A percentile compares a stretch with the other conserved stretches of the same genome.
phyloP scores from a whole-genome alignment of 2,113 vertebrate genomes.

The Theristicus caerulescens region DNA sequence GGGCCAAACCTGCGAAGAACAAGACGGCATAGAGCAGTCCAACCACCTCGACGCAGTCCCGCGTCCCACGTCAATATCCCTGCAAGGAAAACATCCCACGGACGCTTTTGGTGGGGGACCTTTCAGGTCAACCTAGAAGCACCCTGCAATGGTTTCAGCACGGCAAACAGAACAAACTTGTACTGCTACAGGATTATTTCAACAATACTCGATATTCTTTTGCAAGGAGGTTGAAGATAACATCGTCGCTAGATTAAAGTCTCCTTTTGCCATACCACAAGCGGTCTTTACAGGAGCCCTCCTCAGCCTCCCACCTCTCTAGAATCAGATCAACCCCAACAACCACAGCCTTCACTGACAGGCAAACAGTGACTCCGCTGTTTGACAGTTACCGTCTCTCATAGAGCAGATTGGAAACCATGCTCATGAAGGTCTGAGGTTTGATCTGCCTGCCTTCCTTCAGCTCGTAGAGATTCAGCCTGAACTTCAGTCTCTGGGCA shows the following conservation, averaged over 20 bases:
- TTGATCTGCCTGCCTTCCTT: conserved; percentile 98
- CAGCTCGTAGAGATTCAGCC: conserved; percentile 94
- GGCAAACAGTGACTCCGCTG: rapidly evolving
- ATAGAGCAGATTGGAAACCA: conserved; percentile 96
- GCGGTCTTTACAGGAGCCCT: background rate
- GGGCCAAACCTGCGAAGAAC: conserved; percentile 86
- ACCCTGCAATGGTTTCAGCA: background rate
- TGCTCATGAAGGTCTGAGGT: conserved; percentile 97
- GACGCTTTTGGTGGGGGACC: background rate
- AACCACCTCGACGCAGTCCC: background rate
- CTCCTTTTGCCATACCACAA: background rate
- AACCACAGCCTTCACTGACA: background rate
- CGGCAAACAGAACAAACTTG: background rate
- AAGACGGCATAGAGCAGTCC: background rate
- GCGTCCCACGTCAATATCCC: rapidly evolving
- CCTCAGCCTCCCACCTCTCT: background rate
- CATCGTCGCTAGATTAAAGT: background rate
- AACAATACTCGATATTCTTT: background rate
- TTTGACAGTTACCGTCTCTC: conserved; percentile 83
- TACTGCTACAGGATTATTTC: background rate
- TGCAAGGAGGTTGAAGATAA: background rate
- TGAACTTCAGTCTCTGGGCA: conserved; percentile 94
- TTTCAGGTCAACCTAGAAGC: background rate
- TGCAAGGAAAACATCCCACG: background rate
- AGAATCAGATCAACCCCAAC: background rate